These are phyloP conservation scores for Tenthredo scrophulariae DNA, from an alignment of 2,888 invertebrate genomes.

Conservation along the genomic window DNA sequence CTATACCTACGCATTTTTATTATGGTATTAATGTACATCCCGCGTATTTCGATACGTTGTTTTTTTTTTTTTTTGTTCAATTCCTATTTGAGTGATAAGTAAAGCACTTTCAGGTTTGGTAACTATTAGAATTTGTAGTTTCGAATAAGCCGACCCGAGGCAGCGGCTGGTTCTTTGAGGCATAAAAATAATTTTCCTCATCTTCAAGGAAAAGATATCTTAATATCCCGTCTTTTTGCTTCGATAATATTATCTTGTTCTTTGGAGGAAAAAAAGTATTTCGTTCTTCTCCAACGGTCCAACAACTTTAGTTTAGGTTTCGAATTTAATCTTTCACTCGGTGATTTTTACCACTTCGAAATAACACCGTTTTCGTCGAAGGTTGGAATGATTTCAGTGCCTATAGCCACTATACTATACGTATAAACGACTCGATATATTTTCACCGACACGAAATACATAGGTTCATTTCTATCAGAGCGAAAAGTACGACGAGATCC, in stretches of 20 bases:
- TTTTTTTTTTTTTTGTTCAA: not conserved
- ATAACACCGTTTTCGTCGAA: not conserved
- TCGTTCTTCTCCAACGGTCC: not conserved
- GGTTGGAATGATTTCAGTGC: not conserved
- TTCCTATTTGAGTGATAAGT: not conserved
- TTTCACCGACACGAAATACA: conserved; percentile 2
- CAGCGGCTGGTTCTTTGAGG: conserved; percentile 10
- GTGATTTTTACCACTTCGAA: conserved; percentile 27
- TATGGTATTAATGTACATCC: not conserved
- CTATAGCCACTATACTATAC: not conserved
- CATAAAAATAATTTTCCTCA: conserved; percentile 39
- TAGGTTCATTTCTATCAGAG: conserved; percentile 4
- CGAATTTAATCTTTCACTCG: conserved; percentile 13
- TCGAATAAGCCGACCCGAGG: not conserved
- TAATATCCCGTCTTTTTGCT: conserved; percentile 1
- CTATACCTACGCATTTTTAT: conserved; percentile 19
- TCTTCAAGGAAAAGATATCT: conserved; percentile 5
- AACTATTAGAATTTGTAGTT: conserved; percentile 33
- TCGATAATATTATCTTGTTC: conserved; percentile 42
- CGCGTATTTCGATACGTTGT: not conserved
- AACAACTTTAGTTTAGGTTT: not conserved
- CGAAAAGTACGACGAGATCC: conserved; percentile 10
- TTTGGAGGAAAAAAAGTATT: not conserved
- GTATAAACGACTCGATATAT: not conserved
- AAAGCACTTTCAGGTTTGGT: not conserved